phyloP scores from a whole-genome alignment of 2,888 invertebrate species.

The Formica aserva region DNA sequence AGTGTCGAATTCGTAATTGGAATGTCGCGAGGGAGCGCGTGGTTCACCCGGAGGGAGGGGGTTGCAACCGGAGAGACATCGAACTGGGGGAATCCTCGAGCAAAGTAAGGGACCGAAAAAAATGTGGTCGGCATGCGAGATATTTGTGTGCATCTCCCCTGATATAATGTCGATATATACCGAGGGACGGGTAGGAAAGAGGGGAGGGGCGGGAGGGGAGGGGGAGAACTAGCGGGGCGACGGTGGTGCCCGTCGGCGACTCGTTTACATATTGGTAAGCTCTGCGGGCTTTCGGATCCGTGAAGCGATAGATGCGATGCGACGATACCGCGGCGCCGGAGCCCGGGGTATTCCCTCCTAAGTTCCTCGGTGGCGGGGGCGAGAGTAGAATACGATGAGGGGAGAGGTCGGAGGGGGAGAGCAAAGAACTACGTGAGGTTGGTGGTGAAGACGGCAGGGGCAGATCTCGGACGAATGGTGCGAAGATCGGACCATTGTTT shows the following conservation, averaged over 20 bases:
- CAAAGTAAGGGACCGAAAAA: constrained; percentile 26
- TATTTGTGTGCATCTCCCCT: constrained; percentile 38
- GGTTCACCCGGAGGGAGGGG: constrained; percentile 23
- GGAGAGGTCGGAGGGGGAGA: not conserved
- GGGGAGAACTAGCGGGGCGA: constrained; percentile 8
- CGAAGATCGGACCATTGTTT: constrained; percentile 83
- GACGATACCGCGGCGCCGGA: constrained; percentile 78
- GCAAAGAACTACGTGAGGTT: constrained; percentile 45
- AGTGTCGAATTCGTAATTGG: constrained; percentile 54
- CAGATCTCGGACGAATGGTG: constrained; percentile 77
- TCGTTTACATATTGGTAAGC: constrained; percentile 78
- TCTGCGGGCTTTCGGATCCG: constrained; percentile 60
- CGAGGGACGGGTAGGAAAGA: not conserved
- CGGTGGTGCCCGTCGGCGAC: constrained; percentile 57
- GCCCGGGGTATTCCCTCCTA: constrained; percentile 34
- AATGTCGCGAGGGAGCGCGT: constrained; percentile 50
- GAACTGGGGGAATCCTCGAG: not conserved
- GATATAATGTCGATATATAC: constrained; percentile 48
- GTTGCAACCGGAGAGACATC: constrained; percentile 31
- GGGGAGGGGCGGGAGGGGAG: constrained; percentile 14
- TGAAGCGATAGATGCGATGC: constrained; percentile 77
- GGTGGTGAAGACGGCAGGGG: constrained; percentile 77
- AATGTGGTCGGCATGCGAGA: constrained; percentile 57
- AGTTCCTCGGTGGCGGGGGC: constrained; percentile 43
- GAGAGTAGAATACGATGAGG: constrained; percentile 7